Evolutionary conservation across 1,140 invertebrate species (phyloP).

Genomic region (Dufourea novaeangliae): DNA sequence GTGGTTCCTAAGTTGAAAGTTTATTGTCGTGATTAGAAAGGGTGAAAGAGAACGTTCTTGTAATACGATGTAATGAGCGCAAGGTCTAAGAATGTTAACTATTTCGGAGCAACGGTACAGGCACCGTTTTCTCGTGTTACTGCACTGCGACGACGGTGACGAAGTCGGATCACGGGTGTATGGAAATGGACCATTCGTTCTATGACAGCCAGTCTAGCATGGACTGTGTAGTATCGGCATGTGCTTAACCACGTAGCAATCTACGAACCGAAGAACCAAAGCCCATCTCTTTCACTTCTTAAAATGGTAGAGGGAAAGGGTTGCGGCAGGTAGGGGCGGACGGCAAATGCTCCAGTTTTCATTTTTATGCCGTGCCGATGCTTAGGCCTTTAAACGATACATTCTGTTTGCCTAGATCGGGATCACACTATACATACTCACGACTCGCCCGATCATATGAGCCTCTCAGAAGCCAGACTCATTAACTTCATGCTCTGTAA

Average conservation of each 20-base stretch:
- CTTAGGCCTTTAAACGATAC: constrained; percentile 54
- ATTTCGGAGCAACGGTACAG: constrained; percentile 44
- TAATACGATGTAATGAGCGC: constrained; percentile 27
- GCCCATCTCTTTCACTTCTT: constrained; percentile 72
- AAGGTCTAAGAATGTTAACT: constrained; percentile 40
- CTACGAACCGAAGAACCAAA: constrained; percentile 62
- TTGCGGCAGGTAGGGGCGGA: constrained; percentile 54
- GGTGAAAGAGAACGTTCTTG: constrained; percentile 34
- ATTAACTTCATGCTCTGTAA: too few species aligned
- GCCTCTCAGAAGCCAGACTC: too few species aligned
- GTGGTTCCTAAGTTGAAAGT: constrained; percentile 15
- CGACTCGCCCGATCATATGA: constrained; percentile 17
- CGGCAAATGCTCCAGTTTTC: constrained; percentile 70
- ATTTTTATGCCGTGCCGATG: constrained; percentile 62
- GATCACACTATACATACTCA: constrained; percentile 28
- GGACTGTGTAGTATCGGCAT: constrained; percentile 61
- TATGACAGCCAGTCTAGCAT: constrained; percentile 64
- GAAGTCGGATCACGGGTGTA: constrained; percentile 56
- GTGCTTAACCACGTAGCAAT: constrained; percentile 64
- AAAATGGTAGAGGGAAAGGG: constrained; percentile 59
- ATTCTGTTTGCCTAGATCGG: constrained; percentile 28
- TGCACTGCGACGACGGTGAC: constrained; percentile 44
- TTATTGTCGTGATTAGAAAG: constrained; percentile 38
- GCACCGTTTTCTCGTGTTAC: constrained; percentile 45
- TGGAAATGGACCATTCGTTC: constrained; percentile 67